Evolutionary conservation across 2,113 vertebrate genomes (phyloP).

Genomic region (Ellobius talpinus): DNA sequence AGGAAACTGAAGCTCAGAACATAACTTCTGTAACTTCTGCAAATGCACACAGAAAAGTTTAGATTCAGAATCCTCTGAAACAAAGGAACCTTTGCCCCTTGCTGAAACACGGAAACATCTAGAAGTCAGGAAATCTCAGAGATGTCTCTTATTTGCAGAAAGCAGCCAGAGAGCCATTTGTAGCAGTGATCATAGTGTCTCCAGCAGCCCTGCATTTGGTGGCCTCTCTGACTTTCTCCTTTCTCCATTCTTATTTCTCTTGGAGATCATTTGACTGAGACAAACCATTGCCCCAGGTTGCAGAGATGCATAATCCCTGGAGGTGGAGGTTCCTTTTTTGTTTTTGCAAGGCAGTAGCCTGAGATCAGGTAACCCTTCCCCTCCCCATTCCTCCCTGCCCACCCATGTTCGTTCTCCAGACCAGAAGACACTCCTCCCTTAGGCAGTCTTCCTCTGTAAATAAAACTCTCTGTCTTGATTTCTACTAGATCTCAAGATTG

Average conservation of each 20-base stretch:
- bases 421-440: background rate
- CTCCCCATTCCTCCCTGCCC: fast-evolving
- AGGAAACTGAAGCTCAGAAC: background rate
- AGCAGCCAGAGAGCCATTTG: background rate
- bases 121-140: background rate
- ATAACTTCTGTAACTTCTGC: background rate
- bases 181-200: fast-evolving
- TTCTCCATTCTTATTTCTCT: constrained; percentile 3
- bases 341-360: background rate
- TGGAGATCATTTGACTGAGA: background rate
- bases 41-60: background rate
- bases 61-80: background rate
- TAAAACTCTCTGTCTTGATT: no score
- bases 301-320: background rate
- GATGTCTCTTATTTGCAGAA: background rate
- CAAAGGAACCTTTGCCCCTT: background rate
- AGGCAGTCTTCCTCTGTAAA: no score
- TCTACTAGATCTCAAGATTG: constrained; percentile 22
- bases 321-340: constrained; percentile 3
- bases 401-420: background rate
- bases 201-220: no score
- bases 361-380: background rate
- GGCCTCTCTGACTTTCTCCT: background rate
- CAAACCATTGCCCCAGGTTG: background rate
- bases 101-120: background rate